phyloP scores from a whole-genome alignment of 1,140 invertebrate genomes.

The Hycleus phaleratus region DNA sequence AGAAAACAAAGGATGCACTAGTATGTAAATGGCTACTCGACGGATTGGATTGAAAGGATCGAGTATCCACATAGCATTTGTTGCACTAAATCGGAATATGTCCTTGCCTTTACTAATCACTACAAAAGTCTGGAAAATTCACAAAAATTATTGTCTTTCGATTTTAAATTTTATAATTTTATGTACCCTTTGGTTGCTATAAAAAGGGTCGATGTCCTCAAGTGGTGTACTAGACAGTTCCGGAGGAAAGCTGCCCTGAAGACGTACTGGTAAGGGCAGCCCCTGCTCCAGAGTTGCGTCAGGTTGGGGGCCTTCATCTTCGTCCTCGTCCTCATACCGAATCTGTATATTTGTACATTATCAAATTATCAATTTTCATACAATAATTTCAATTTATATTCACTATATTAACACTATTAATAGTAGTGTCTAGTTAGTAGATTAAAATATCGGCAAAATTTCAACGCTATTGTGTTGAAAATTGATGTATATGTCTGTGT shows the following conservation, averaged over 20 bases:
- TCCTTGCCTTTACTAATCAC: constrained; percentile 97
- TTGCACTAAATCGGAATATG: constrained; percentile 97
- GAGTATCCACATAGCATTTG: constrained; percentile 89
- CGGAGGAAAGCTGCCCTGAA: constrained; percentile 82
- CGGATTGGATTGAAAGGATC: constrained; percentile 96
- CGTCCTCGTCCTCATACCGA: constrained; percentile 92
- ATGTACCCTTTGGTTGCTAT: constrained; percentile 78
- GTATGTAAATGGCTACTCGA: constrained; percentile 92
- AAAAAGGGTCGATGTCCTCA: constrained; percentile 91
- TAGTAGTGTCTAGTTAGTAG: too few species aligned
- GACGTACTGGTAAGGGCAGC: constrained; percentile 76
- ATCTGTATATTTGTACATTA: constrained; percentile 49
- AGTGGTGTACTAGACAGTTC: constrained; percentile 88
- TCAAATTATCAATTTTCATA: too few species aligned
- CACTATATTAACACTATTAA: too few species aligned
- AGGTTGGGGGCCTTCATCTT: constrained; percentile 90
- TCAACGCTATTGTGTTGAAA: too few species aligned
- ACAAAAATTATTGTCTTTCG: constrained; percentile 28
- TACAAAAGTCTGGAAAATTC: constrained; percentile 83
- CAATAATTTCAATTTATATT: too few species aligned
- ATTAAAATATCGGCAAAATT: too few species aligned
- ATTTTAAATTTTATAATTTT: not conserved
- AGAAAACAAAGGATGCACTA: constrained; percentile 96
- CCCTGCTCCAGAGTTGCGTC: constrained; percentile 90
- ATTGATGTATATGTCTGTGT: too few species aligned